These are phyloP conservation scores for Carposina sasakii DNA, from an alignment of 1,140 invertebrate species.

Conservation along the genomic window DNA sequence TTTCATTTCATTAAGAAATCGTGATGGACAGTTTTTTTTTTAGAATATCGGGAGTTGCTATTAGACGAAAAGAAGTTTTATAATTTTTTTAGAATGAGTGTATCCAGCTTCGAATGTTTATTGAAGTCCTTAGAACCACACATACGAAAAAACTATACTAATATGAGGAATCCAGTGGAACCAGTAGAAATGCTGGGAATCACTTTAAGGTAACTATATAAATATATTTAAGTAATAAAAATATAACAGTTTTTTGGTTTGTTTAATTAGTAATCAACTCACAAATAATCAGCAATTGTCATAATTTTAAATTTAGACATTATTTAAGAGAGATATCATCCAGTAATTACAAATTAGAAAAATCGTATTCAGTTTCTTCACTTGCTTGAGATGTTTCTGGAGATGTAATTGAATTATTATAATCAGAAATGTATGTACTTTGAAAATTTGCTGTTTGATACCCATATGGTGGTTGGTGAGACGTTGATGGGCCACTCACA, in stretches of 20 bases:
- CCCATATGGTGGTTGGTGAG: slow-evolving; percentile 8
- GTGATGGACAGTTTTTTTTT: slow-evolving; percentile 15
- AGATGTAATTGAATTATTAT: slow-evolving; percentile 9
- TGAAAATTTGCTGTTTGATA: slow-evolving; percentile 11
- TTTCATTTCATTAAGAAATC: slow-evolving; percentile 21
- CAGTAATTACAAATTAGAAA: slow-evolving; percentile 4
- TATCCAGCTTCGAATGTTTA: slow-evolving; percentile 12
- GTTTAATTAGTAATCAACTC: slow-evolving; percentile 6
- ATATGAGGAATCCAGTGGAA: slow-evolving; percentile 30
- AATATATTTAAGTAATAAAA: slow-evolving; percentile 8
- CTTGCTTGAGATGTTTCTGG: slow-evolving; percentile 8
- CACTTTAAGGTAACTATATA: slow-evolving; percentile 26
- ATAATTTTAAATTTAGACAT: slow-evolving; percentile 8
- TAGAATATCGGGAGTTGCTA: slow-evolving; percentile 21
- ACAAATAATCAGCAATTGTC: slow-evolving; percentile 10
- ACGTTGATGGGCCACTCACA: slow-evolving; percentile 8
- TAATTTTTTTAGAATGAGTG: slow-evolving; percentile 26
- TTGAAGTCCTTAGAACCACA: slow-evolving; percentile 21
- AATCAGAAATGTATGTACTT: slow-evolving; percentile 7
- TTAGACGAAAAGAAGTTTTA: slow-evolving; percentile 27
- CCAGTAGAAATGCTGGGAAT: slow-evolving; percentile 29
- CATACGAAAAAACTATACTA: slow-evolving; percentile 28
- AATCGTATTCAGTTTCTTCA: slow-evolving; percentile 6
- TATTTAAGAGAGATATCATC: slow-evolving; percentile 1
- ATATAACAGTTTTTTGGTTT: slow-evolving; percentile 3